A percentile compares a stretch with the other conserved stretches of the same genome.
Evolutionary conservation across 2,113 vertebrate species (phyloP).

Genomic region (Psittacula cyanocephala): DNA sequence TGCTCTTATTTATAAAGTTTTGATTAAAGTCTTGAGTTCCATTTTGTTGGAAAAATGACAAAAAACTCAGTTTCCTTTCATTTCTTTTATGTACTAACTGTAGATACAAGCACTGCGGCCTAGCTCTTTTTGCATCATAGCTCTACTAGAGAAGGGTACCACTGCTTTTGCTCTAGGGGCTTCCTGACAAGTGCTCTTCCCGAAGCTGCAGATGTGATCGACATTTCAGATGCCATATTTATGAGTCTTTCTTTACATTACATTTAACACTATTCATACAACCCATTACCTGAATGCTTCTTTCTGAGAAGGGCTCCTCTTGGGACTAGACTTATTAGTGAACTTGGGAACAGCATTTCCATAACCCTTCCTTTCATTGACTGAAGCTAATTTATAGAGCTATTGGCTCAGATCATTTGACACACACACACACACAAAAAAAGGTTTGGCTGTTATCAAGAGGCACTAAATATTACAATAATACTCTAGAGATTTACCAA

Average conservation of each 20-base stretch:
- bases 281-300: conserved; percentile 7
- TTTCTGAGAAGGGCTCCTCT: conserved; percentile 46
- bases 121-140: background rate
- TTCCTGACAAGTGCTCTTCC: background rate
- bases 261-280: background rate
- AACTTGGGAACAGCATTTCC: conserved; percentile 9
- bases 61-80: background rate
- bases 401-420: background rate
- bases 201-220: background rate
- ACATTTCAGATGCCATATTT: background rate
- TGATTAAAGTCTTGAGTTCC: background rate
- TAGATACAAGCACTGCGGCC: background rate
- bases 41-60: background rate
- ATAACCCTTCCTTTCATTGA: background rate
- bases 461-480: background rate
- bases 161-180: background rate
- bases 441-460: background rate
- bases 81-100: background rate
- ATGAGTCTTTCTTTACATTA: conserved; percentile 8
- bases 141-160: background rate
- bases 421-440: background rate
- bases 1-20: background rate
- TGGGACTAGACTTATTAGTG: background rate
- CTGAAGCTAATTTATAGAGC: background rate
- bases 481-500: background rate